These are phyloP conservation scores for Chaetodon trifascialis DNA, from an alignment of 2,113 vertebrate species.

Conservation along the genomic window DNA sequence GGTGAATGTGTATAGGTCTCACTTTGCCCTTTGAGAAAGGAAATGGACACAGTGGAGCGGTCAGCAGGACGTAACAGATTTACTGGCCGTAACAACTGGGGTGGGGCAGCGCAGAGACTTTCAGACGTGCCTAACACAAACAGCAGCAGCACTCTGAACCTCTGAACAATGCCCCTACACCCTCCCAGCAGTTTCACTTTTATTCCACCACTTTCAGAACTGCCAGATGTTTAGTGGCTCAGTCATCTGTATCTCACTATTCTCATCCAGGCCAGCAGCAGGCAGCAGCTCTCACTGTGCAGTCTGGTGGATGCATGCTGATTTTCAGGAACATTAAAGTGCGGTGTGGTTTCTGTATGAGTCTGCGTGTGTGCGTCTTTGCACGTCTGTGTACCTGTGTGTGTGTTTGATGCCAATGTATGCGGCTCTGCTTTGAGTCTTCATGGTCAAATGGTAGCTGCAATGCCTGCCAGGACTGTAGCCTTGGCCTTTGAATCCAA, in stretches of 20 bases:
- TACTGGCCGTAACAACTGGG: constrained; percentile 62
- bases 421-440: constrained; percentile 54
- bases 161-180: constrained; percentile 29
- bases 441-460: constrained; percentile 69
- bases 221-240: constrained; percentile 56
- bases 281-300: constrained; percentile 26
- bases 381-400: constrained; percentile 27
- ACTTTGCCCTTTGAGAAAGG: constrained; percentile 40
- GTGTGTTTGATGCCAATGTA: constrained; percentile 51
- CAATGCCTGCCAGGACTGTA: constrained; percentile 64
- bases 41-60: constrained; percentile 64
- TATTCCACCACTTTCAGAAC: constrained; percentile 40
- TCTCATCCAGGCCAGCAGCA: constrained; percentile 15
- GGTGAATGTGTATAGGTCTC: constrained; percentile 61
- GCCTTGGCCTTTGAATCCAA: constrained; percentile 70
- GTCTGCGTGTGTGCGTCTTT: not conserved
- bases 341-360: constrained; percentile 20
- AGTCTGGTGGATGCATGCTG: constrained; percentile 7
- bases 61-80: constrained; percentile 66
- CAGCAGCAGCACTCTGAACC: constrained; percentile 50
- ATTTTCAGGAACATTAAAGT: constrained; percentile 40
- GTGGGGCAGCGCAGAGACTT: constrained; percentile 4
- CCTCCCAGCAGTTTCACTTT: constrained; percentile 51
- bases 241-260: constrained; percentile 27
- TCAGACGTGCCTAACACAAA: constrained; percentile 54